Conservation (phyloP, 2,888 invertebrate genomes). For the Calliopum simillimum region DNA sequence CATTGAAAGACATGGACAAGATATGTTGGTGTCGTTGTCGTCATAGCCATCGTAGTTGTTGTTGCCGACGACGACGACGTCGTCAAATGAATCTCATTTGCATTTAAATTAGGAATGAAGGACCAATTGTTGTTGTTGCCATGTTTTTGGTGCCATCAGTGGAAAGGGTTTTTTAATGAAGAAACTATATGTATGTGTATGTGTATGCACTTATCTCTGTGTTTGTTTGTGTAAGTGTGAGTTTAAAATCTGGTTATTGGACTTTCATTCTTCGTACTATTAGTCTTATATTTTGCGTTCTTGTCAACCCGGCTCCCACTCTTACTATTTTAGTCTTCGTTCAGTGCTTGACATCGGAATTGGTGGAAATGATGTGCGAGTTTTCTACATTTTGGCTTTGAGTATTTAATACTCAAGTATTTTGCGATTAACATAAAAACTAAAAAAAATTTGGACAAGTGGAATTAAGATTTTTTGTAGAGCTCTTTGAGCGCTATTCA, state of each 20-base stretch:
- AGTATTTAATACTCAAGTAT: too few relatives aligned
- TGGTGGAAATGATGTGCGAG: too few relatives aligned
- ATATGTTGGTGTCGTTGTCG: conserved; percentile 36
- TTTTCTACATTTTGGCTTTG: too few relatives aligned
- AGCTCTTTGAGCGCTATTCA: too few relatives aligned
- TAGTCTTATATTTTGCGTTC: conserved; percentile 38
- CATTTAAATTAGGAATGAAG: conserved; percentile 51
- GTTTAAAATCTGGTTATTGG: conserved; percentile 47
- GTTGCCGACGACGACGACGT: conserved; percentile 33
- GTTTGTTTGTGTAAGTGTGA: conserved; percentile 28
- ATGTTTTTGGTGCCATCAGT: conserved; percentile 14
- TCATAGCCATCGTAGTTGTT: conserved; percentile 8
- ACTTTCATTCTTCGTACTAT: conserved; percentile 40
- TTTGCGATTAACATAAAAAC: too few relatives aligned
- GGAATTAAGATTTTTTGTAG: too few relatives aligned
- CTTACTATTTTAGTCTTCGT: neutral
- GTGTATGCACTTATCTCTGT: conserved; percentile 4
- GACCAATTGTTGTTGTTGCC: conserved; percentile 34
- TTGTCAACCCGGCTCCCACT: neutral
- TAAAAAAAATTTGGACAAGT: too few relatives aligned
- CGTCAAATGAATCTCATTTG: conserved; percentile 51
- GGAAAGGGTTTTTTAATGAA: conserved; percentile 40
- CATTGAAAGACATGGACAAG: conserved; percentile 42
- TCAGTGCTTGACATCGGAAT: too few relatives aligned
- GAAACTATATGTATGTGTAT: conserved; percentile 31